These are phyloP conservation scores for cat (Felis catus) DNA, from an alignment of 2,113 vertebrate genomes.

Conservation along the genomic window F.catus_Fca126_mat1.0 CM031419.1:215852001-215852500, in stretches of 20 bases:
- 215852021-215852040: neutral
- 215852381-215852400: fast-evolving
- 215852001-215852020: neutral
- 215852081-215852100: fast-evolving
- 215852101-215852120: fast-evolving
- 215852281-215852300: neutral
- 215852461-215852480: neutral
- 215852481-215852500: neutral
- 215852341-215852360: neutral
- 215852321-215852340: fast-evolving
- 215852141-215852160: neutral
- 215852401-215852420: neutral
- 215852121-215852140: neutral
- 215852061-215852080: neutral
- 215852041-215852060: neutral
- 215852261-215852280: neutral
- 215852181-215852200: neutral
- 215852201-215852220: neutral
- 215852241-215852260: neutral
- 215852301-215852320: fast-evolving
- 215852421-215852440: neutral
- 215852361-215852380: too few relatives aligned
- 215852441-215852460: neutral
- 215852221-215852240: neutral
- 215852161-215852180: neutral